Conservation (phyloP, 2,113 vertebrate species). For the Corydoras sp. region DNA sequence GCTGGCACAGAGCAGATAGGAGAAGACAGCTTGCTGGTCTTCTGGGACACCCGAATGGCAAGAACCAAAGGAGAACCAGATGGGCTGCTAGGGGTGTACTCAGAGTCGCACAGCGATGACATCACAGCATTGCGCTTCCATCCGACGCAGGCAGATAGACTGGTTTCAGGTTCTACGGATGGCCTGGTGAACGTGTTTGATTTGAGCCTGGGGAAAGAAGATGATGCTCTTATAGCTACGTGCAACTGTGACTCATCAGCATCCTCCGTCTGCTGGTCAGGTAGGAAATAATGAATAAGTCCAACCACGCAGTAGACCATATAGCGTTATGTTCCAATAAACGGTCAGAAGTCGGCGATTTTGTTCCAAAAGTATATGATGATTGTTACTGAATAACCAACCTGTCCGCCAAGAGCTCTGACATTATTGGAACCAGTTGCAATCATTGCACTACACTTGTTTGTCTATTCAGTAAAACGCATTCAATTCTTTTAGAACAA, state of each 20-base stretch:
- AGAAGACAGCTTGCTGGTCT: constrained; percentile 79
- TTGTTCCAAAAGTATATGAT: too few species aligned
- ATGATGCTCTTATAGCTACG: constrained; percentile 80
- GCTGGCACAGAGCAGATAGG: constrained; percentile 82
- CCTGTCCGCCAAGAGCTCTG: too few species aligned
- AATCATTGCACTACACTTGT: too few species aligned
- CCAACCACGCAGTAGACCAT: too few species aligned
- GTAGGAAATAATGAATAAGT: constrained; percentile 36
- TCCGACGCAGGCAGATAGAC: constrained; percentile 68
- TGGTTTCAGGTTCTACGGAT: constrained; percentile 81
- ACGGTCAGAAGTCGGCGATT: too few species aligned
- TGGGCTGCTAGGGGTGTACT: constrained; percentile 77
- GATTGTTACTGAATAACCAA: too few species aligned
- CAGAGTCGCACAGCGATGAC: constrained; percentile 91
- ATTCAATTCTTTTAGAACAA: too few species aligned
- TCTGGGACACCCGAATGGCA: constrained; percentile 82
- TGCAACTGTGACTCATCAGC: constrained; percentile 84
- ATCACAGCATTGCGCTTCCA: constrained; percentile 88
- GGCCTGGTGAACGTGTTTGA: constrained; percentile 93
- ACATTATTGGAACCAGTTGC: too few species aligned
- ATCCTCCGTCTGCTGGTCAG: constrained; percentile 77
- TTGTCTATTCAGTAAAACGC: too few species aligned
- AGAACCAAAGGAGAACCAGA: constrained; percentile 21
- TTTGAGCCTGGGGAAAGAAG: constrained; percentile 76
- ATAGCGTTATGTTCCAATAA: too few species aligned